phyloP scores from a whole-genome alignment of 2,888 invertebrate genomes.

The Lysandra coridon region DNA sequence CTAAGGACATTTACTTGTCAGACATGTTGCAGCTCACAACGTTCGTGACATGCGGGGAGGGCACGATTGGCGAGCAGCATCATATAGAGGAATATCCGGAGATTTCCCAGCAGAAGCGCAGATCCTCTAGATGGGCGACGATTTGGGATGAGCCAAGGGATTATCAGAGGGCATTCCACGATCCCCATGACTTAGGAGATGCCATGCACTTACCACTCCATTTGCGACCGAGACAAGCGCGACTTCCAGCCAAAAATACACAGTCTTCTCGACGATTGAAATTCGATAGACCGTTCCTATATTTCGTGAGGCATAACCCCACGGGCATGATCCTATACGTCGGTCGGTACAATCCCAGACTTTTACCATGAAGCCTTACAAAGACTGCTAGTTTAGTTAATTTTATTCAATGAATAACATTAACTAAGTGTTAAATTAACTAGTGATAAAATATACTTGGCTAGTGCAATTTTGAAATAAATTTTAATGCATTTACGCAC shows the following conservation, averaged over 20 bases:
- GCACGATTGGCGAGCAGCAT: slow-evolving; percentile 85
- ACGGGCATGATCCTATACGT: slow-evolving; percentile 94
- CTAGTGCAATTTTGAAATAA: slow-evolving; percentile 65
- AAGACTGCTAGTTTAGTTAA: slow-evolving; percentile 74
- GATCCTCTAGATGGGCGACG: slow-evolving; percentile 71
- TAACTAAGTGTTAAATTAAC: too few relatives aligned
- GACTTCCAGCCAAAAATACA: slow-evolving; percentile 84
- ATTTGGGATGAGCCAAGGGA: slow-evolving; percentile 81
- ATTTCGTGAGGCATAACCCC: slow-evolving; percentile 93
- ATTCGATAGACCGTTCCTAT: slow-evolving; percentile 93
- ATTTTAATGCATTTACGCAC: slow-evolving; percentile 57
- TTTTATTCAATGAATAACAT: slow-evolving; percentile 61
- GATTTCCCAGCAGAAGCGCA: slow-evolving; percentile 71
- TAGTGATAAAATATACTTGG: slow-evolving; percentile 61
- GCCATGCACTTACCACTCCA: slow-evolving; percentile 83
- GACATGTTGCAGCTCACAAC: slow-evolving; percentile 91
- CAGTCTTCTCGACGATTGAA: slow-evolving; percentile 86
- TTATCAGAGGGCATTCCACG: slow-evolving; percentile 85
- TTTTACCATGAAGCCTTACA: slow-evolving; percentile 83
- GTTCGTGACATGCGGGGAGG: slow-evolving; percentile 92
- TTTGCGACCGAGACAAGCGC: slow-evolving; percentile 85
- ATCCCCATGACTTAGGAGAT: slow-evolving; percentile 79
- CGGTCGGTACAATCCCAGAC: slow-evolving; percentile 92
- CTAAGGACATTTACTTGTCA: slow-evolving; percentile 89
- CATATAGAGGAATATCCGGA: slow-evolving; percentile 91